A percentile compares a stretch with the other conserved stretches of the same genome.
These are phyloP conservation scores for Rhinatrema bivittatum DNA, from an alignment of 2,797 vertebrate genomes.

Conservation along the genomic window DNA sequence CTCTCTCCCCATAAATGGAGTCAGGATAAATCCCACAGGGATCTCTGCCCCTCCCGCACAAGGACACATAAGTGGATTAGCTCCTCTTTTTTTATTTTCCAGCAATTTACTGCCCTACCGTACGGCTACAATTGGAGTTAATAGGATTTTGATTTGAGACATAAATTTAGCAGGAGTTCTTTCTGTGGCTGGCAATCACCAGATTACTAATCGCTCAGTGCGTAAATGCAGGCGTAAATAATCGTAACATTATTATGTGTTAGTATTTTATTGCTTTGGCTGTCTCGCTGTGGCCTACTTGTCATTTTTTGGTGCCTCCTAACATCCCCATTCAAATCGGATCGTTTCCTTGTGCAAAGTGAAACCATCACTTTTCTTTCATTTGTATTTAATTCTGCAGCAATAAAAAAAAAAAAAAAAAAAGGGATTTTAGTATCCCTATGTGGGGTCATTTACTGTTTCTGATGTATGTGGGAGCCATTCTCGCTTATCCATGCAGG, in stretches of 20 bases:
- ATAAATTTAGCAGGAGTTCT: slow-evolving; percentile 6
- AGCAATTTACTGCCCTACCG: not conserved
- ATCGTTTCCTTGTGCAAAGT: too few relatives aligned
- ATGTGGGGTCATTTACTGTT: too few relatives aligned
- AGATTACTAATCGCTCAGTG: not conserved
- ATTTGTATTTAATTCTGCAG: too few relatives aligned
- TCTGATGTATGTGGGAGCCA: too few relatives aligned
- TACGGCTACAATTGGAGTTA: slow-evolving; percentile 8
- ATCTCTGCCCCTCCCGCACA: not conserved
- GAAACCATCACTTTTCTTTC: too few relatives aligned
- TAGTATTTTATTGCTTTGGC: not conserved
- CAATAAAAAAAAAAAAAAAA: too few relatives aligned
- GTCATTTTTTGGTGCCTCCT: not conserved
- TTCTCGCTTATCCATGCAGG: too few relatives aligned
- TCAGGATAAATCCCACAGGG: not conserved
- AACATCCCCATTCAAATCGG: too few relatives aligned
- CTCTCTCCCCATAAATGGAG: not conserved
- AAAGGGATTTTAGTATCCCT: too few relatives aligned
- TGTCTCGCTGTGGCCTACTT: too few relatives aligned
- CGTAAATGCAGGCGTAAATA: not conserved
- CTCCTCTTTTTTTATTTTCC: slow-evolving; percentile 3
- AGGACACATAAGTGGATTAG: not conserved
- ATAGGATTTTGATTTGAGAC: slow-evolving; percentile 15
- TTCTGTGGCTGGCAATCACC: not conserved
- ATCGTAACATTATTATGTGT: not conserved